phyloP scores from a whole-genome alignment of 2,888 invertebrate species.

The Cacoxenus indagator region DNA sequence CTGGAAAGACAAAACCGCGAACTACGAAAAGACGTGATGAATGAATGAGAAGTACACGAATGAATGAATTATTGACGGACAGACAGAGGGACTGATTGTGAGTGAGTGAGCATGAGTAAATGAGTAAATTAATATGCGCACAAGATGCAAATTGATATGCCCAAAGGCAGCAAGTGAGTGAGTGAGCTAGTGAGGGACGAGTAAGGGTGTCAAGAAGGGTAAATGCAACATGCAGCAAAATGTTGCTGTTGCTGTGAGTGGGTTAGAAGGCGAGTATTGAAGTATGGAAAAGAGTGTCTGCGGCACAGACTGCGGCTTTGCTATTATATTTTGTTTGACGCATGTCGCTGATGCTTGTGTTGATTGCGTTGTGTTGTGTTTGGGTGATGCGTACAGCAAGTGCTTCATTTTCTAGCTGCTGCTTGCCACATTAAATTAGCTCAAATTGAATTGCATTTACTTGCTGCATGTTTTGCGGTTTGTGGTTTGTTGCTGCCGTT shows the following conservation, averaged over 20 bases:
- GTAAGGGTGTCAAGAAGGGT: neutral
- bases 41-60: neutral
- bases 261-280: too few relatives aligned
- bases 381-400: constrained; percentile 11
- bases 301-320: too few relatives aligned
- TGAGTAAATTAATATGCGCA: constrained; percentile 64
- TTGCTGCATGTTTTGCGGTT: constrained; percentile 20
- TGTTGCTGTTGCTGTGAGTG: neutral
- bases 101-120: constrained; percentile 55
- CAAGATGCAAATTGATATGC: constrained; percentile 63
- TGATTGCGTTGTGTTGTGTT: neutral
- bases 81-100: neutral
- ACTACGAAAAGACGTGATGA: neutral
- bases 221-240: neutral
- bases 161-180: constrained; percentile 46
- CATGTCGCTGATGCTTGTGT: neutral
- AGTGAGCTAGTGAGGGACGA: neutral
- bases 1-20: neutral
- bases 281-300: too few relatives aligned
- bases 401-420: constrained; percentile 29
- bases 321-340: too few relatives aligned
- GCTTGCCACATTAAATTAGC: constrained; percentile 61
- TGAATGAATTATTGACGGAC: neutral
- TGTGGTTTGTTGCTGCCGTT: neutral
- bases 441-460: constrained; percentile 70